Conservation (phyloP, 92 coral and sea anemone species). For the Chrysogorgia sp. region DNA sequence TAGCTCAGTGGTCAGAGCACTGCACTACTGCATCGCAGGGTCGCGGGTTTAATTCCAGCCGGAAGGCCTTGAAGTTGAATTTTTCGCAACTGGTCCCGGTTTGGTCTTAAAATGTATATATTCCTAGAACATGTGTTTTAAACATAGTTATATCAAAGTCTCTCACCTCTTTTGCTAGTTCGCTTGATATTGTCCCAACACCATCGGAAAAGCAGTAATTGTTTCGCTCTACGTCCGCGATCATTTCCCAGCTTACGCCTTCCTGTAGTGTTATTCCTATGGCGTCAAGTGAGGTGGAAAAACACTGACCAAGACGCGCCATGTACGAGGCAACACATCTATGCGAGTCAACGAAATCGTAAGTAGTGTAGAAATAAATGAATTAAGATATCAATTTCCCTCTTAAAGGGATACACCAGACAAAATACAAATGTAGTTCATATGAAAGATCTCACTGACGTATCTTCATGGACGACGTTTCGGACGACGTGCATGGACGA, state of each 20-base stretch:
- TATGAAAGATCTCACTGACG: too few species aligned
- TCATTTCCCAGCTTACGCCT: conserved; percentile 64
- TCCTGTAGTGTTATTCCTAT: conserved; percentile 77
- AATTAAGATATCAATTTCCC: too few species aligned
- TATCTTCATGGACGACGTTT: too few species aligned
- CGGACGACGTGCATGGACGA: too few species aligned
- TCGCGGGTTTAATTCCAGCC: too few species aligned
- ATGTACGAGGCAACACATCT: conserved; percentile 92
- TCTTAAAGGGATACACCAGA: too few species aligned
- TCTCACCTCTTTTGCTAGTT: conserved; percentile 33
- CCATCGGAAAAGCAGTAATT: conserved; percentile 72
- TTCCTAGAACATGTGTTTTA: not conserved
- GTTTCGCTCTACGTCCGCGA: conserved; percentile 62
- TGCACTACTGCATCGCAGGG: too few species aligned
- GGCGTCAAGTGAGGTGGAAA: conserved; percentile 91
- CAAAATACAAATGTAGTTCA: too few species aligned
- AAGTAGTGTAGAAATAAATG: not conserved
- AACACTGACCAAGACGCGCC: conserved; percentile 97
- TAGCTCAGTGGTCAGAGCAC: too few species aligned
- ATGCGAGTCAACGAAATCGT: not conserved
- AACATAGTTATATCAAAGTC: not conserved
- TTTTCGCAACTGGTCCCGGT: too few species aligned
- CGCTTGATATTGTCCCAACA: conserved; percentile 40
- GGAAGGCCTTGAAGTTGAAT: too few species aligned
- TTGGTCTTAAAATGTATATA: too few species aligned